Conservation (phyloP, 2,113 vertebrate genomes). For the Edolisoma coerulescens region DNA sequence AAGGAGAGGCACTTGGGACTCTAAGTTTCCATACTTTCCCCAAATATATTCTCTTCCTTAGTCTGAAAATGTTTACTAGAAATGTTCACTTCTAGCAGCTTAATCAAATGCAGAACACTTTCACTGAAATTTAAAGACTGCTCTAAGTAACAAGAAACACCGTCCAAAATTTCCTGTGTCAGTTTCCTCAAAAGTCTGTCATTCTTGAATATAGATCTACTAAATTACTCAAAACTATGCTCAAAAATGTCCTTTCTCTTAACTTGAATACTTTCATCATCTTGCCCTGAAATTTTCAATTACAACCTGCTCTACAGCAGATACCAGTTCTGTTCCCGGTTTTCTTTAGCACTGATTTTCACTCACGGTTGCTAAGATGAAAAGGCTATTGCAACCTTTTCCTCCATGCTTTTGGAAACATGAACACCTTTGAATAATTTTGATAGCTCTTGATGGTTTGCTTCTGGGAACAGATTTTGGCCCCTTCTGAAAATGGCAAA, state of each 20-base stretch:
- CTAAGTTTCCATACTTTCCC: background rate
- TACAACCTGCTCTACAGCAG: background rate
- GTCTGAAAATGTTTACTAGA: background rate
- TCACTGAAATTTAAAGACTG: background rate
- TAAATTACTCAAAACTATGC: background rate
- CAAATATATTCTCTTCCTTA: background rate
- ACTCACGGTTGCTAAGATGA: background rate
- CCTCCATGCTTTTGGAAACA: background rate
- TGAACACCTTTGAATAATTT: background rate
- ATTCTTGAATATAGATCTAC: background rate
- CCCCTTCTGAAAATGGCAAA: background rate
- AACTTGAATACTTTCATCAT: background rate
- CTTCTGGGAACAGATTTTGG: background rate
- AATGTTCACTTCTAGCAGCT: background rate
- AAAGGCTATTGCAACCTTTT: background rate
- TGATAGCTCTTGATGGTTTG: background rate
- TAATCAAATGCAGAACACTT: background rate
- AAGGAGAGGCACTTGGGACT: accelerated
- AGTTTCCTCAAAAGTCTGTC: background rate
- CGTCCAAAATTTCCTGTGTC: background rate
- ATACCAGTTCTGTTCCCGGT: background rate
- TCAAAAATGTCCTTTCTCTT: background rate
- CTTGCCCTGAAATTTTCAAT: background rate
- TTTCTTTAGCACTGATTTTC: background rate
- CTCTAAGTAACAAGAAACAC: background rate